Percentiles rank a stretch among this genome's conserved stretches.
Conservation (phyloP, 2,113 vertebrate species). For the Tenrec ecaudatus region DNA sequence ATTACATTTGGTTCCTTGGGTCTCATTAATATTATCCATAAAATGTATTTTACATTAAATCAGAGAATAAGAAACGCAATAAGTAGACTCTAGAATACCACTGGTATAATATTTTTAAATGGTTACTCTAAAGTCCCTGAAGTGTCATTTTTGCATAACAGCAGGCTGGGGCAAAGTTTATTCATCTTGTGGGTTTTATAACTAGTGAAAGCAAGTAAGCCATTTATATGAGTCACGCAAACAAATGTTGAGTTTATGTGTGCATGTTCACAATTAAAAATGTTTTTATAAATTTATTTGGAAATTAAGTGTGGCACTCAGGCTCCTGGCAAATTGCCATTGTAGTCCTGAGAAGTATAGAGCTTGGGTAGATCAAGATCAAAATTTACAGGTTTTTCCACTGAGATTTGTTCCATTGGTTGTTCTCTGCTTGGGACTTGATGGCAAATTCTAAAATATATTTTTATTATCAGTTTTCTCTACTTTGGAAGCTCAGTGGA, state of each 20-base stretch:
- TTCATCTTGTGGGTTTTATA: conserved; percentile 30
- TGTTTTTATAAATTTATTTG: conserved; percentile 61
- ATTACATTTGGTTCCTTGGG: neutral
- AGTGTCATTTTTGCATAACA: neutral
- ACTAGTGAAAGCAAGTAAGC: conserved; percentile 46
- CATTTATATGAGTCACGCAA: conserved; percentile 52
- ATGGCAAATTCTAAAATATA: conserved; percentile 37
- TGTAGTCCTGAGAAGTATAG: conserved; percentile 14
- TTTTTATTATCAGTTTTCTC: conserved; percentile 33
- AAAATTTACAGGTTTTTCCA: conserved; percentile 62
- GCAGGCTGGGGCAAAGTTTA: neutral
- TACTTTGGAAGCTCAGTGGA: neutral
- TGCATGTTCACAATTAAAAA: conserved; percentile 28
- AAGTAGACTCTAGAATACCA: neutral
- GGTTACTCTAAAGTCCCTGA: neutral
- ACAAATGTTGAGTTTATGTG: neutral
- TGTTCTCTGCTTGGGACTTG: neutral
- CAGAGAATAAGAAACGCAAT: neutral
- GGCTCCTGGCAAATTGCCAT: conserved; percentile 40
- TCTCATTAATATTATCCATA: neutral
- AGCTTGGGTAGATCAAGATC: neutral
- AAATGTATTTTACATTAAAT: conserved; percentile 23
- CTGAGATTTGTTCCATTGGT: conserved; percentile 30
- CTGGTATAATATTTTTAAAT: conserved; percentile 24
- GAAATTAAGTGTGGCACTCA: conserved; percentile 51